These are phyloP conservation scores for Prenolepis imparis DNA, from an alignment of 2,888 invertebrate species.

Conservation along the genomic window DNA sequence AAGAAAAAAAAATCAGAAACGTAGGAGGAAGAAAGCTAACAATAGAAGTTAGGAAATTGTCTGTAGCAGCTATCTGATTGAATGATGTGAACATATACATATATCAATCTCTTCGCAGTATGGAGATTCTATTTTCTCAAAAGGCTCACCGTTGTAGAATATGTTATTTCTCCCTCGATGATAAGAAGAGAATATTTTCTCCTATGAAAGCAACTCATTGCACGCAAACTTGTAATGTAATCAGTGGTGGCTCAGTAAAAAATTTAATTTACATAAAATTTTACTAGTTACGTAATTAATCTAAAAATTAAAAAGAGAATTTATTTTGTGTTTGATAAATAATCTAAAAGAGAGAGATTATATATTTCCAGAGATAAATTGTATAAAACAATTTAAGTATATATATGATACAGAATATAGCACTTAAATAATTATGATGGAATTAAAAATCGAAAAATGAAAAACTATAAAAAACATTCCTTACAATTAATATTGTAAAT, in stretches of 20 bases:
- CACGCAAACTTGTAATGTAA: background rate
- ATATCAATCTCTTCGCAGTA: slow-evolving; percentile 38
- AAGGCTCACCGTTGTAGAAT: slow-evolving; percentile 40
- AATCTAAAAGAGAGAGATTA: background rate
- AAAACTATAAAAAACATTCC: background rate
- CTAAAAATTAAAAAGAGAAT: background rate
- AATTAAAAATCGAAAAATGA: background rate
- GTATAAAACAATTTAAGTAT: background rate
- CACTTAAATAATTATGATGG: background rate
- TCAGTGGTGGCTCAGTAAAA: background rate
- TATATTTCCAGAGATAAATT: background rate
- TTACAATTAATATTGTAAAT: background rate
- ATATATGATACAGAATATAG: background rate
- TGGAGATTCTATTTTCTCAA: slow-evolving; percentile 38
- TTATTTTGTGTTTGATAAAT: background rate
- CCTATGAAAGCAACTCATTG: background rate
- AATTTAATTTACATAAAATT: background rate
- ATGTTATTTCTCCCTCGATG: slow-evolving; percentile 38
- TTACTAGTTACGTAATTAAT: background rate
- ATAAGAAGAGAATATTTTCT: slow-evolving; percentile 40
- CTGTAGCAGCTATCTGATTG: slow-evolving; percentile 11
- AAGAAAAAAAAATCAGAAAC: background rate
- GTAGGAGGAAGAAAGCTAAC: background rate
- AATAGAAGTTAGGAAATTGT: slow-evolving; percentile 3
- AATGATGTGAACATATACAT: slow-evolving; percentile 33